Evolutionary conservation across 2,797 vertebrate genomes (phyloP).

Genomic region (Chaetophractus vellerosus): DNA sequence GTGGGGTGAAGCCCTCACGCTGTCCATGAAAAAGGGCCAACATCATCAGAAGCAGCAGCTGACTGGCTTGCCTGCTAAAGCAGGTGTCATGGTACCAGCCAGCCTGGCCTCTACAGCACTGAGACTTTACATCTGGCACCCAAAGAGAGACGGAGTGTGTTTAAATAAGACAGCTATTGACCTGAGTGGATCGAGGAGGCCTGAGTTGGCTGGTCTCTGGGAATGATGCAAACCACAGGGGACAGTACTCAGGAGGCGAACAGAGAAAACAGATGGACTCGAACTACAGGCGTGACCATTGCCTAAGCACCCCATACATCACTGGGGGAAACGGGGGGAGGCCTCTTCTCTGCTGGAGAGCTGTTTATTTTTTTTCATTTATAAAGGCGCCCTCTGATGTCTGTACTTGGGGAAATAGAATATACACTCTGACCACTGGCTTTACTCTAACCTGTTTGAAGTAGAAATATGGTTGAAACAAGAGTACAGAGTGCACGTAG

Average conservation of each 20-base stretch:
- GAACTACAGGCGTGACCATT: slow-evolving; percentile 46
- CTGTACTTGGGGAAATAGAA: slow-evolving; percentile 27
- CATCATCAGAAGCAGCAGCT: slow-evolving; percentile 83
- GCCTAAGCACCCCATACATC: slow-evolving; percentile 60
- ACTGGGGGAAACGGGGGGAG: neutral
- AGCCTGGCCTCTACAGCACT: slow-evolving; percentile 74
- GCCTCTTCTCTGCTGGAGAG: neutral
- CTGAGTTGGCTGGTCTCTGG: slow-evolving; percentile 70
- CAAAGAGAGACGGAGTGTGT: slow-evolving; percentile 73
- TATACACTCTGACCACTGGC: slow-evolving; percentile 4
- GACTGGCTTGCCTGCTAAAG: slow-evolving; percentile 82
- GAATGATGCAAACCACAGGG: slow-evolving; percentile 80
- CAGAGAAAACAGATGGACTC: slow-evolving; percentile 79
- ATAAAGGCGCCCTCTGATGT: slow-evolving; percentile 50
- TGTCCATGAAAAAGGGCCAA: slow-evolving; percentile 83
- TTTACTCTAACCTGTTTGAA: slow-evolving; percentile 42
- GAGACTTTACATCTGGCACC: slow-evolving; percentile 84
- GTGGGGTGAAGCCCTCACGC: slow-evolving; percentile 77
- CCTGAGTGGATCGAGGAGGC: slow-evolving; percentile 53
- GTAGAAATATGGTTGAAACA: neutral
- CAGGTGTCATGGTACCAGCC: slow-evolving; percentile 81
- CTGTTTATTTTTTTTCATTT: slow-evolving; percentile 57
- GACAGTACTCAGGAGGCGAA: slow-evolving; percentile 63
- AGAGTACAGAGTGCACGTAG: neutral
- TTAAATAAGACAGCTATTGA: slow-evolving; percentile 83